Evolutionary conservation across 2,888 invertebrate genomes (phyloP).

Genomic region (Athripsodes cinereus): DNA sequence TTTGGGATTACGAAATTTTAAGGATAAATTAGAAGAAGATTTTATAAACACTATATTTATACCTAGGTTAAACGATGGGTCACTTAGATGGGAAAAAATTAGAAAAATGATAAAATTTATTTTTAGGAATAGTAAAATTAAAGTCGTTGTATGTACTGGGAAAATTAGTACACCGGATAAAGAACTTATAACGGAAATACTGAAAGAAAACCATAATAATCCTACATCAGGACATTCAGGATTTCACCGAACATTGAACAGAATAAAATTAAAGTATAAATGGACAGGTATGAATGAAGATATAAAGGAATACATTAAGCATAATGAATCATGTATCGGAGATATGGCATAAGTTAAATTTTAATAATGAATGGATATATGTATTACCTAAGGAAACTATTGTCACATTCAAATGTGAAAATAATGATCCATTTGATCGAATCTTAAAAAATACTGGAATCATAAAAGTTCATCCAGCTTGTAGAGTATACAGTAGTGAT

Average conservation of each 20-base stretch:
- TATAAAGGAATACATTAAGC: constrained; percentile 9
- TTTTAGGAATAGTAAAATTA: background rate
- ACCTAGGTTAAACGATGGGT: background rate
- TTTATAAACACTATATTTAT: constrained; percentile 21
- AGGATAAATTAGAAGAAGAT: constrained; percentile 14
- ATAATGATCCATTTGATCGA: no score
- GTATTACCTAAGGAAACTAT: no score
- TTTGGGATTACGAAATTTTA: constrained; percentile 18
- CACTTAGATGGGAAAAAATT: background rate
- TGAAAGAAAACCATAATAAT: constrained; percentile 1
- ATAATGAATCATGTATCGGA: constrained; percentile 7
- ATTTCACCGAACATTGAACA: constrained; percentile 22
- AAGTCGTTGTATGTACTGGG: background rate
- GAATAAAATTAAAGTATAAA: constrained; percentile 13
- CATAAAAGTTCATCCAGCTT: no score
- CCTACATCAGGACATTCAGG: constrained; percentile 17
- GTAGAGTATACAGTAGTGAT: no score
- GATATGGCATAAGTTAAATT: no score
- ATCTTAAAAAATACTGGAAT: no score
- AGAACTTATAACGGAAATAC: background rate
- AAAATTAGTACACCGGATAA: background rate
- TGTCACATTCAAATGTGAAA: no score
- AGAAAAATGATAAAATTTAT: background rate
- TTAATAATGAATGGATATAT: no score
- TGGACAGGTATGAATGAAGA: constrained; percentile 9